Evolutionary conservation across 2,113 vertebrate genomes (phyloP).

Genomic region (Percina caprodes): DNA sequence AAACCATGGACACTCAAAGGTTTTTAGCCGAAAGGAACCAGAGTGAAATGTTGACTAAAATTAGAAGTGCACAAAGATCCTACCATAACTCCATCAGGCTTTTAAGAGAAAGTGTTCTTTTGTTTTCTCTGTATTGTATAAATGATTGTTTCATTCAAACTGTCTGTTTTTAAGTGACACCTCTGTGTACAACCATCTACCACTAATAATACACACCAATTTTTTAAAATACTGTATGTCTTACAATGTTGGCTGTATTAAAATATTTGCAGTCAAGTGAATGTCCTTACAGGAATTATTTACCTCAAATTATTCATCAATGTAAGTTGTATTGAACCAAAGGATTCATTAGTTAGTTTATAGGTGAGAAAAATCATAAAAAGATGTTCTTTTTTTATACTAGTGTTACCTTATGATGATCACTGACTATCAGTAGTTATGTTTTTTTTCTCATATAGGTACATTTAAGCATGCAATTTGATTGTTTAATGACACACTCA

Average conservation of each 20-base stretch:
- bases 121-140: not conserved
- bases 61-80: slow-evolving; percentile 1
- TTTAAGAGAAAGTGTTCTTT: not conserved
- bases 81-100: not conserved
- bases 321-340: not conserved
- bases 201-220: not conserved
- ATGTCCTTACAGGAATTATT: not conserved
- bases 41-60: slow-evolving; percentile 30
- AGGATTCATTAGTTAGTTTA: not conserved
- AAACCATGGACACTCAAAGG: not conserved
- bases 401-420: not conserved
- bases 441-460: not conserved
- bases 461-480: not conserved
- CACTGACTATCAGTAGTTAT: not conserved
- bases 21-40: not conserved
- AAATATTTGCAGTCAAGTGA: not conserved
- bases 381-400: no score
- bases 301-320: not conserved
- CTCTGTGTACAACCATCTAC: not conserved
- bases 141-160: not conserved
- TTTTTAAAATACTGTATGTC: not conserved
- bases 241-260: not conserved
- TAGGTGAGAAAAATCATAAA: not conserved
- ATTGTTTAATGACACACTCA: not conserved
- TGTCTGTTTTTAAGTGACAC: not conserved